Evolutionary conservation across 2,888 invertebrate species (phyloP), one percentile per base, ranked within the genome.

Genomic region (Sialis lutaria): DNA sequence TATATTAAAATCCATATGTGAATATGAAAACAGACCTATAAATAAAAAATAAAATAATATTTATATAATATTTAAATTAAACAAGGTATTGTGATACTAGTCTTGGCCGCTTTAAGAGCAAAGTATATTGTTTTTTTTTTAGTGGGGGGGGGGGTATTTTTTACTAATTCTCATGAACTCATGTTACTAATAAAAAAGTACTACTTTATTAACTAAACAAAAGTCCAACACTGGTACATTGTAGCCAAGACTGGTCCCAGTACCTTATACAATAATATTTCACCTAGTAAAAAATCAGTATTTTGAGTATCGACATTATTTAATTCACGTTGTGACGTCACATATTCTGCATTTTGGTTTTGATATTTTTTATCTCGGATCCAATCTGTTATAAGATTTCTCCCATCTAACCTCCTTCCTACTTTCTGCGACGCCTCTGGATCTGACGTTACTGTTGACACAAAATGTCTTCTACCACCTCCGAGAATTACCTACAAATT

Each of bases 351-450:
- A 2, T 55, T 56, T 1, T 62, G 61, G 49, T 64, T 63, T 8
- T 55, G 62, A 1, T 58, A 58, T 52, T 64, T 60, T 41, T 63
- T 62, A 1, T 60, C 51, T 49, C 45, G 46, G 42, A 66, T 54
- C 79, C 80, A 80, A 13, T 67, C 64, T 30, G 68, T 58, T 1
- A 72, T 65, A 47, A 81, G 65, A 58, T 79, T 73, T 34, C 68
- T 60, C 0, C 66, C 64, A 55, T 81, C 80, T 0, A 54, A 55
- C 12, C 77, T 64, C 2, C 48, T 44, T 53, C 76, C 75, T 6
- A 63, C 59, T 1, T 50, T 54, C 35, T 65, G 62, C 0, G 61
- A 56, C 6, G 55, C 54, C 4, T 61, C 60, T 6, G 53, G 34
- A 45, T 50, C 50, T 34, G 48, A 47, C 1, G 57, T 56, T 44